Evolutionary conservation across 2,113 vertebrate species (phyloP).

Genomic region (Ictalurus punctatus): DNA sequence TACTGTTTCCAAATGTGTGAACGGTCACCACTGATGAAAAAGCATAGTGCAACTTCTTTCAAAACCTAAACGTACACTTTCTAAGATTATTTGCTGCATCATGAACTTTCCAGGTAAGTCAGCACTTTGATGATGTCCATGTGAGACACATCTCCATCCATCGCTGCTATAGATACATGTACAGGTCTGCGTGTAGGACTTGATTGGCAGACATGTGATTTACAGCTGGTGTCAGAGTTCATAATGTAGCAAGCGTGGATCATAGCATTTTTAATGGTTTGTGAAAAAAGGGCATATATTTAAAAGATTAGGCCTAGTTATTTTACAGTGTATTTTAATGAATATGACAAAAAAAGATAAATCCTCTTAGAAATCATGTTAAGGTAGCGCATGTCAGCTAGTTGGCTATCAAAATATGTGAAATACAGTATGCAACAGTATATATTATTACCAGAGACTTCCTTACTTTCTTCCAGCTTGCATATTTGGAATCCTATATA

Average conservation of each 20-base stretch:
- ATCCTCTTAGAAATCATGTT: not conserved
- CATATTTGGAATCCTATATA: not conserved
- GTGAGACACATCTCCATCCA: slow-evolving; percentile 69
- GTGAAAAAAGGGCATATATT: not conserved
- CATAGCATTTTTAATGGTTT: slow-evolving; percentile 72
- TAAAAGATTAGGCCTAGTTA: not conserved
- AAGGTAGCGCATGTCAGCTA: not conserved
- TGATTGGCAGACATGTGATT: slow-evolving; percentile 63
- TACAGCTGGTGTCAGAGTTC: slow-evolving; percentile 54
- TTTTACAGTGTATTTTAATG: not conserved
- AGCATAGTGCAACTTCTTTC: not conserved
- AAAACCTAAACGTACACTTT: not conserved
- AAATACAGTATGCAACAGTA: not conserved
- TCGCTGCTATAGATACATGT: slow-evolving; percentile 64
- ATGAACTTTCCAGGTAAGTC: slow-evolving; percentile 63
- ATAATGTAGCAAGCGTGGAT: slow-evolving; percentile 68
- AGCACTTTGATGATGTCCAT: slow-evolving; percentile 62
- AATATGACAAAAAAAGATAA: not conserved
- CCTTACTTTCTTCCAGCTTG: not conserved
- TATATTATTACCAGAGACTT: not conserved
- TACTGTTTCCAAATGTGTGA: not conserved
- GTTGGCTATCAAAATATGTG: not conserved
- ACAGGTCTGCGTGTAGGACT: slow-evolving; percentile 70
- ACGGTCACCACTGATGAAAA: not conserved
- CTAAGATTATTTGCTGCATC: not conserved